Evolutionary conservation across 1,140 invertebrate genomes (phyloP).

Genomic region (Euwallacea similis): DNA sequence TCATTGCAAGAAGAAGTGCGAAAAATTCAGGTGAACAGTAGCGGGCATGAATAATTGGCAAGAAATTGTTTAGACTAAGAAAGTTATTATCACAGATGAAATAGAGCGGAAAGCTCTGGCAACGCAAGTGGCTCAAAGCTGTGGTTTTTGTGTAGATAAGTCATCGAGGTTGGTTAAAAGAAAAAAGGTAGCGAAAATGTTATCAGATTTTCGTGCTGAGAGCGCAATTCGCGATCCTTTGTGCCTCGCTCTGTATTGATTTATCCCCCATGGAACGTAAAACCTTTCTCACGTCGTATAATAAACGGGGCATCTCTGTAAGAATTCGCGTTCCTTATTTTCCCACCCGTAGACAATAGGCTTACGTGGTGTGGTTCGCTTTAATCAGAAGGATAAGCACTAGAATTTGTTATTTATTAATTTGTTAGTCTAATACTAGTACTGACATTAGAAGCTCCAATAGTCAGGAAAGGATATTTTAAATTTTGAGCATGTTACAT

Average conservation of each 20-base stretch:
- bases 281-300: conserved; percentile 21
- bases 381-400: neutral
- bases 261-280: conserved; percentile 21
- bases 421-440: too few relatives aligned
- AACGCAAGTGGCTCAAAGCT: too few relatives aligned
- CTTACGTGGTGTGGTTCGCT: neutral
- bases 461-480: too few relatives aligned
- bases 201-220: conserved; percentile 25
- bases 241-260: conserved; percentile 18
- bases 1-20: conserved; percentile 10
- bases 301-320: conserved; percentile 12
- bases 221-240: conserved; percentile 22
- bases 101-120: neutral
- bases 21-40: conserved; percentile 5
- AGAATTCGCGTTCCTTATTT: conserved; percentile 10
- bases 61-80: neutral
- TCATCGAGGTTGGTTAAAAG: neutral
- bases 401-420: too few relatives aligned
- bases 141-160: neutral
- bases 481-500: too few relatives aligned
- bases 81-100: neutral
- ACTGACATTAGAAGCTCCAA: too few relatives aligned
- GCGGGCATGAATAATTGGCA: neutral
- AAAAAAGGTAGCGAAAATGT: conserved; percentile 22
- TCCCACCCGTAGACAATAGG: conserved; percentile 16